Evolutionary conservation across 2,797 vertebrate species (phyloP).

Genomic region (Phoeniculus purpureus): DNA sequence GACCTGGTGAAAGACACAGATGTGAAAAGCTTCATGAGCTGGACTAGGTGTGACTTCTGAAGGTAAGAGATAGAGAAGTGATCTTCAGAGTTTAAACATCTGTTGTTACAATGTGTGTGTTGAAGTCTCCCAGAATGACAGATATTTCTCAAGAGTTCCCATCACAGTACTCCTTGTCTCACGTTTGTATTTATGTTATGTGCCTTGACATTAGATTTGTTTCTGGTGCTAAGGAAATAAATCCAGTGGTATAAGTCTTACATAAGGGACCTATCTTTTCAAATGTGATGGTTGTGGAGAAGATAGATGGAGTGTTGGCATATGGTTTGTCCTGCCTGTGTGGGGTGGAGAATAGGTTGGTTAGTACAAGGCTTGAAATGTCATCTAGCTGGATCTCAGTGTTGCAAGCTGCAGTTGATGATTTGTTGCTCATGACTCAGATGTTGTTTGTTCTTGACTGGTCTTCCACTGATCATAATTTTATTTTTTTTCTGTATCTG

Average conservation of each 20-base stretch:
- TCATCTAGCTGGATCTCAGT: conserved; percentile 54
- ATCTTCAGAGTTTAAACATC: background rate
- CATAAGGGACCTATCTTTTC: background rate
- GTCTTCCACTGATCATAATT: background rate
- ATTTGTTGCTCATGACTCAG: conserved; percentile 26
- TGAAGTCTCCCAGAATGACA: background rate
- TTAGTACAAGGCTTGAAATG: conserved; percentile 37
- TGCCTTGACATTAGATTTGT: background rate
- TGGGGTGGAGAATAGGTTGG: background rate
- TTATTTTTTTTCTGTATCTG: background rate
- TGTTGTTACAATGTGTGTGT: background rate
- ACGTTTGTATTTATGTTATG: background rate
- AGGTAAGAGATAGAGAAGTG: background rate
- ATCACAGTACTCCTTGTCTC: background rate
- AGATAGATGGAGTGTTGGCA: background rate
- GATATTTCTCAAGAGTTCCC: background rate
- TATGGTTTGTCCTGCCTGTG: background rate
- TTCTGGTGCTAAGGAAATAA: conserved; percentile 3
- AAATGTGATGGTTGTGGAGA: background rate
- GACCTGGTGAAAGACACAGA: background rate
- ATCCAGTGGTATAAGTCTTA: background rate
- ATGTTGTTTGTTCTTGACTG: background rate
- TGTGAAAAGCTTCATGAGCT: background rate
- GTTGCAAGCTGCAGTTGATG: conserved; percentile 1
- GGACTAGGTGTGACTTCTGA: background rate